Conservation (phyloP, 2,797 vertebrate species). For the Heliangelus exortis region DNA sequence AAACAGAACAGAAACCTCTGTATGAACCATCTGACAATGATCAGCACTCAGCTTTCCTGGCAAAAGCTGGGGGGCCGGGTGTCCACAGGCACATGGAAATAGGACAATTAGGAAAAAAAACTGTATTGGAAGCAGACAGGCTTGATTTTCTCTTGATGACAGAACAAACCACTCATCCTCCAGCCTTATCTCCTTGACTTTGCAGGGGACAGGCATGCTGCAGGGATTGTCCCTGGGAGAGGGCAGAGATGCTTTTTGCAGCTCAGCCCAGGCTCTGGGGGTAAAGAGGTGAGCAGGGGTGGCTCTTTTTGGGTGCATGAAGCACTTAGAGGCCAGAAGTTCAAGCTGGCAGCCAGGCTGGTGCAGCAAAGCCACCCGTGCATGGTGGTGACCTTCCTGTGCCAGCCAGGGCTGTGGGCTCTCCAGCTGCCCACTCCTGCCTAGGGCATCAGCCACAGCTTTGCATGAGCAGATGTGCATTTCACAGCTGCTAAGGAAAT, state of each 20-base stretch:
- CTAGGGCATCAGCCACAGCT: rapidly evolving
- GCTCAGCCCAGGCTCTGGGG: neutral
- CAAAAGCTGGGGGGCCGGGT: neutral
- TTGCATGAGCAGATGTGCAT: constrained; percentile 38
- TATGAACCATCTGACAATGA: constrained; percentile 62
- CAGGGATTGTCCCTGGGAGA: neutral
- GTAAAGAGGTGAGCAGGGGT: neutral
- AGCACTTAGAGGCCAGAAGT: neutral
- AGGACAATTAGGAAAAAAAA: constrained; percentile 37
- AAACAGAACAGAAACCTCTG: constrained; percentile 59
- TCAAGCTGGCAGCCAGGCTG: neutral
- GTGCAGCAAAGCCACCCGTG: neutral
- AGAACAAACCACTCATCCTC: neutral
- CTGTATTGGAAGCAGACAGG: neutral
- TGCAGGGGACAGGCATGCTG: neutral
- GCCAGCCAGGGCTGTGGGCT: rapidly evolving
- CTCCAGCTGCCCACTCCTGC: rapidly evolving
- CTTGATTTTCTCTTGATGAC: neutral
- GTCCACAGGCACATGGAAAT: neutral
- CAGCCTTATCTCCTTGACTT: neutral
- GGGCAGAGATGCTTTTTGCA: neutral
- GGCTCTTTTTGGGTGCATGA: neutral
- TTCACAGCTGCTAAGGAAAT: neutral
- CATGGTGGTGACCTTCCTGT: neutral
- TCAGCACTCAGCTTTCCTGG: constrained; percentile 52